Percentiles rank a stretch among this genome's conserved stretches.
Evolutionary conservation across 1,140 invertebrate genomes (phyloP).

Genomic region (Cardiocondyla obscurior): DNA sequence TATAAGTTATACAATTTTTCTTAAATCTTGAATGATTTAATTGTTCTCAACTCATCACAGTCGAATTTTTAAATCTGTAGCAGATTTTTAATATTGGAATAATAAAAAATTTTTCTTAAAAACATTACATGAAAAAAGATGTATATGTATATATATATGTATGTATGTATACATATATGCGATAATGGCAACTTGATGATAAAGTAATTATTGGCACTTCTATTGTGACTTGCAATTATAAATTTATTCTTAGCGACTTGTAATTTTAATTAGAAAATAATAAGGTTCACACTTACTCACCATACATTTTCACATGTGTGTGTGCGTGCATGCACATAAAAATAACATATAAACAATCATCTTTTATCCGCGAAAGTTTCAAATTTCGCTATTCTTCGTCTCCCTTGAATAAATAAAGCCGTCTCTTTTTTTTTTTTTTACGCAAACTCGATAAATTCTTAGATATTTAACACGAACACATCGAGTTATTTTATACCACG

Average conservation of each 20-base stretch:
- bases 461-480: slow-evolving; percentile 63
- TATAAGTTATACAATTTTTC: background rate
- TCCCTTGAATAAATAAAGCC: slow-evolving; percentile 20
- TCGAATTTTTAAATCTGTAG: background rate
- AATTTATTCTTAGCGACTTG: background rate
- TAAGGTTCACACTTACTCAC: background rate
- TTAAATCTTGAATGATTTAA: background rate
- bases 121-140: background rate
- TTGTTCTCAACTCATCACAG: background rate
- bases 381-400: background rate
- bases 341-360: slow-evolving; percentile 5
- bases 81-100: background rate
- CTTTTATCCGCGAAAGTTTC: background rate
- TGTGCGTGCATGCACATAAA: no score
- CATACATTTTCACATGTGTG: background rate
- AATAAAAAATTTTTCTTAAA: background rate
- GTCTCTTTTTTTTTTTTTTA: background rate
- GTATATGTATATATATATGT: no score
- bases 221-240: slow-evolving; percentile 5
- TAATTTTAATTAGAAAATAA: slow-evolving; percentile 13
- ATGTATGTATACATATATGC: no score
- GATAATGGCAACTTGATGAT: background rate
- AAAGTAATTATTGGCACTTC: slow-evolving; percentile 4
- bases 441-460: slow-evolving; percentile 6
- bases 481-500: slow-evolving; percentile 46